phyloP scores from a whole-genome alignment of 2,113 vertebrate species.

The Triplophysa rosa region DNA sequence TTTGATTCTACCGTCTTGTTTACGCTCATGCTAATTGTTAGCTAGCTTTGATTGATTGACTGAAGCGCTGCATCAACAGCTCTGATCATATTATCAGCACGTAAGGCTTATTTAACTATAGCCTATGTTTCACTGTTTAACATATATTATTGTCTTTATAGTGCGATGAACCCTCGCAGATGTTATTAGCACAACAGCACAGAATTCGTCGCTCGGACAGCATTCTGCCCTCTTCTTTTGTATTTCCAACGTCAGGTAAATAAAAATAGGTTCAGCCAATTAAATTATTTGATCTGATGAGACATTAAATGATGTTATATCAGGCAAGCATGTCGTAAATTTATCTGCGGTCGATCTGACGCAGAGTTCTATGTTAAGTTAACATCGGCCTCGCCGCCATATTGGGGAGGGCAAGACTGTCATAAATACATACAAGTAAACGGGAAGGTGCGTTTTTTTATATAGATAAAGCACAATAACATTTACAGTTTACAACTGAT shows the following conservation, averaged over 20 bases:
- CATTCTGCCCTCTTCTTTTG: conserved; percentile 79
- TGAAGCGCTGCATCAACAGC: not conserved
- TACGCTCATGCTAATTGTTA: too few relatives aligned
- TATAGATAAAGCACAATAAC: too few relatives aligned
- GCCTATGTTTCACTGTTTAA: too few relatives aligned
- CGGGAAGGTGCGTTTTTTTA: too few relatives aligned
- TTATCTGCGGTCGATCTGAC: too few relatives aligned
- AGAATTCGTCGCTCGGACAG: conserved; percentile 83
- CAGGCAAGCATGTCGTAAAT: too few relatives aligned
- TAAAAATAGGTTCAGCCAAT: not conserved
- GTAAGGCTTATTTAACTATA: not conserved
- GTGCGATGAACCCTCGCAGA: conserved; percentile 73
- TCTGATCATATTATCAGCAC: not conserved
- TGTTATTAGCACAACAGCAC: conserved; percentile 79
- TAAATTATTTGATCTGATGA: not conserved
- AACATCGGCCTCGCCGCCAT: too few relatives aligned
- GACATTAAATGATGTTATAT: too few relatives aligned
- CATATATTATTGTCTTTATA: conserved; percentile 63
- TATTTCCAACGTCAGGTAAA: conserved; percentile 89
- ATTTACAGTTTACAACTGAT: too few relatives aligned
- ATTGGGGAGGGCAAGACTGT: too few relatives aligned
- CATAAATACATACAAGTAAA: too few relatives aligned
- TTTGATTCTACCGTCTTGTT: not conserved
- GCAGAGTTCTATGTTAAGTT: too few relatives aligned
- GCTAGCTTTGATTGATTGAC: not conserved